Conservation (phyloP, 1,140 invertebrate species). For the Archivesica marissinica region DNA sequence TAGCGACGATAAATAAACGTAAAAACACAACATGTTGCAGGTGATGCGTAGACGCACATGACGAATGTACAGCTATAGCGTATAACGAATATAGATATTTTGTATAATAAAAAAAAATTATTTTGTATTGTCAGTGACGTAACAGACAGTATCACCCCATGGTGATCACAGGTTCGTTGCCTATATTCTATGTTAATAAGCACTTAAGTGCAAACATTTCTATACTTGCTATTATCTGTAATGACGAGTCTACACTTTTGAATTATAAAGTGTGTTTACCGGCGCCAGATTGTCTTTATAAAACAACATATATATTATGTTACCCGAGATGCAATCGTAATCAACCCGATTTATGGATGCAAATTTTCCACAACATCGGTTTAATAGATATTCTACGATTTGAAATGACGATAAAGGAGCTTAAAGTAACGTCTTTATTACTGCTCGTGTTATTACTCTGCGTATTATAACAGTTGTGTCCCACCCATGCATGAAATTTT, state of each 20-base stretch:
- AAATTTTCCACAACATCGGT: slow-evolving; percentile 38
- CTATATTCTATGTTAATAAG: too few species aligned
- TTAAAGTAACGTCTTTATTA: slow-evolving; percentile 24
- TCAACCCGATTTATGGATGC: slow-evolving; percentile 22
- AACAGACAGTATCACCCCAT: too few species aligned
- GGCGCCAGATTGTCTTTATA: slow-evolving; percentile 35
- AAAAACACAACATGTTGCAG: too few species aligned
- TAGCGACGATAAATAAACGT: too few species aligned
- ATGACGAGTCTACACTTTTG: slow-evolving; percentile 7
- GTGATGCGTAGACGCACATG: too few species aligned
- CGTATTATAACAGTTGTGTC: neutral
- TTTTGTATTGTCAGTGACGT: too few species aligned
- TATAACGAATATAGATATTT: too few species aligned
- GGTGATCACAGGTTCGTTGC: too few species aligned
- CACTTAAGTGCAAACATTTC: too few species aligned
- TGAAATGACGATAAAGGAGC: neutral
- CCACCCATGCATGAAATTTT: neutral
- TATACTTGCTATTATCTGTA: too few species aligned
- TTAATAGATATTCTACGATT: slow-evolving; percentile 17
- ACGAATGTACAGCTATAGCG: too few species aligned
- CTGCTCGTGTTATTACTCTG: slow-evolving; percentile 3
- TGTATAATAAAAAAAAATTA: too few species aligned
- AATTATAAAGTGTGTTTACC: neutral
- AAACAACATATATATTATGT: slow-evolving; percentile 24
- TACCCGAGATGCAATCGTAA: slow-evolving; percentile 8